Base-by-base conservation (phyloP, 1,140 invertebrate genomes). In the Euwallacea fornicatus region DNA sequence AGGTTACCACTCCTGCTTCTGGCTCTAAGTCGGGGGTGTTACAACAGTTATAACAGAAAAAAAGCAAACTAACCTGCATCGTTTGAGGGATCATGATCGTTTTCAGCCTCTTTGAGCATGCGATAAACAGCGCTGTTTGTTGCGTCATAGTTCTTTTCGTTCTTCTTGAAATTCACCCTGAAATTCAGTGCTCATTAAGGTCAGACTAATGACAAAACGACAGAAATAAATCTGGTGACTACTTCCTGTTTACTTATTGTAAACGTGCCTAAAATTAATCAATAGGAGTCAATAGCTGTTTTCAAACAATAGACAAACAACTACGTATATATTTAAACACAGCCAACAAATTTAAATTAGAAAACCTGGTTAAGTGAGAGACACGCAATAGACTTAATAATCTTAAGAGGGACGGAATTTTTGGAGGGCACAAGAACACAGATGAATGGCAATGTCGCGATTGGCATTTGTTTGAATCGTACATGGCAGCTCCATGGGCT, bases 151-250 rank as follows among this genome's bases (percentile, higher is more conserved):
- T 89, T 89, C 81, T 91, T 94, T 81, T 96, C 94, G 80, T 96
- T 95, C 83, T 96, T 96, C 88, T 96, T 96, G 83, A 97, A 97
- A 83, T 97, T 96, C 7, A 96, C 94, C 71, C 95, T 96, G 83
- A 33, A 86, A 84, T 42, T 42, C 0, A 13, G 13, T n/a, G n/a
- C 11, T 42, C 21, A 43, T 10, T 16, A 61, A 61, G 21, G 21
- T 33, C 21, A 33, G 1, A 33, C 21, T 33, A 33, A 2, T 33
- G 21, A 7, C 44, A 9, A 46, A 13, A 44, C n/a, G 8, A 11
- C 13, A 11, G 10, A 43, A 62, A 59, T 15, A 58, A 15, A n/a
- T 62, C 44, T 62, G 43, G 46, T 11, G 15, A 10, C 42, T 55
- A 65, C 11, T 55, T 55, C 46, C 46, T 50, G 46, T 65, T 65